Evolutionary conservation across 1,140 invertebrate genomes (phyloP), one percentile per base, ranked within the genome.

Genomic region (Drosophila lini): DNA sequence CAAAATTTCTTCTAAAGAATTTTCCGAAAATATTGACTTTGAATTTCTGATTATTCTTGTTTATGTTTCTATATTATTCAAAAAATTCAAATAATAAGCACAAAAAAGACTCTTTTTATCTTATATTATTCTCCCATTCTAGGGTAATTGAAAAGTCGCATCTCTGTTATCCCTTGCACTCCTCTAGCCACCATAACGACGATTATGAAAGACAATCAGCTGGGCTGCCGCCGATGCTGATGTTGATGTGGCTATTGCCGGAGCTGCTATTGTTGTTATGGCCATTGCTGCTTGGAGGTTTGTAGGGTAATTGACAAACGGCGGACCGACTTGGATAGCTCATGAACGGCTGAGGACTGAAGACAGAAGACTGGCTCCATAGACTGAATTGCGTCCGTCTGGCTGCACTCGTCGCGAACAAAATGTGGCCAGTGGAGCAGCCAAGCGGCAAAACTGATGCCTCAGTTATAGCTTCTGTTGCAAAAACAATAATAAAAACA

Each of bases 171-270:
- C 19, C 38, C 28, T 3, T 13, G 16, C 38, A 40, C 41, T 47
- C 61, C 63, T 28, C 25, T 15, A 64, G 41, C 48, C 38, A 42
- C 22, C 59, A 80, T 68, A 62, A 71, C 79, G 36, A 70, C 69
- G 73, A 89, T 88, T 88, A 89, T 88, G 83, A 89, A 88, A 89
- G 84, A 88, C 84, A 86, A 86, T 88, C 83, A 83, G 84, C 84
- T 88, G 83, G 69, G 67, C 53, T 64, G 50, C 34, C 52, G 52
- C 59, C 67, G 40, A 70, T 57, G 50, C 52, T 57, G 58, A 48
- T 32, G 67, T 78, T 78, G 61, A 52, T 68, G 74, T 52, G 50
- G 61, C 65, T 58, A 60, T 63, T 47, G 50, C 28, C 42, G 56
- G 42, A 45, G 78, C 34, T 65, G 56, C 50, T 55, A 74, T 63